phyloP scores from a whole-genome alignment of 2,888 invertebrate species.

The Patella ulyssiponensis region DNA sequence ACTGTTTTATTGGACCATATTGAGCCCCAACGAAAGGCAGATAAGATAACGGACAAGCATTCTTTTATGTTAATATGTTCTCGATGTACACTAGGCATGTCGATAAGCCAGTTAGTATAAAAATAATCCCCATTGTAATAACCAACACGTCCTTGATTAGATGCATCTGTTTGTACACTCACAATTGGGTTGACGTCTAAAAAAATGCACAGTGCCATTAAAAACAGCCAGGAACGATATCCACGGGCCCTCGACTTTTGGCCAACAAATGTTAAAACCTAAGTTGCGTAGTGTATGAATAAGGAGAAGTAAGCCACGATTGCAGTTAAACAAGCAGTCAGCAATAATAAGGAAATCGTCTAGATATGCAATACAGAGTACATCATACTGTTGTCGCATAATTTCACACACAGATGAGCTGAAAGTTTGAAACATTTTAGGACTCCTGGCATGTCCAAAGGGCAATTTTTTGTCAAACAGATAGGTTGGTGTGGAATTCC shows the following conservation, averaged over 20 bases:
- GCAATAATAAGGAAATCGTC: constrained; percentile 9
- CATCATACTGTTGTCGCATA: not conserved
- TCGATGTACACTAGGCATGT: no score
- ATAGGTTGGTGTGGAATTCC: not conserved
- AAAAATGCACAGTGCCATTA: not conserved
- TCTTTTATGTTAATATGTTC: no score
- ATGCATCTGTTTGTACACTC: no score
- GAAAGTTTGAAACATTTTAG: constrained; percentile 3
- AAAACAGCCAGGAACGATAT: not conserved
- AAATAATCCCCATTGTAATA: no score
- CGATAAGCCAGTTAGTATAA: no score
- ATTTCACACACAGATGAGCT: constrained; percentile 3
- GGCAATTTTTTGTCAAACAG: constrained; percentile 3
- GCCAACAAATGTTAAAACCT: not conserved
- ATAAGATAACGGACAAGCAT: not conserved
- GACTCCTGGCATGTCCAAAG: not conserved
- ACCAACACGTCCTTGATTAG: no score
- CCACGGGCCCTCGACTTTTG: not conserved
- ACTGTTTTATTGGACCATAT: not conserved
- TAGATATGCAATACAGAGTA: constrained; percentile 1
- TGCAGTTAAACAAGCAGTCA: not conserved
- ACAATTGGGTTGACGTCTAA: no score
- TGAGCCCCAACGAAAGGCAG: not conserved
- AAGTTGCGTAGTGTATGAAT: not conserved
- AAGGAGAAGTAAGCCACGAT: not conserved